phyloP scores from a whole-genome alignment of 2,113 vertebrate species.

The Empidonax traillii region DNA sequence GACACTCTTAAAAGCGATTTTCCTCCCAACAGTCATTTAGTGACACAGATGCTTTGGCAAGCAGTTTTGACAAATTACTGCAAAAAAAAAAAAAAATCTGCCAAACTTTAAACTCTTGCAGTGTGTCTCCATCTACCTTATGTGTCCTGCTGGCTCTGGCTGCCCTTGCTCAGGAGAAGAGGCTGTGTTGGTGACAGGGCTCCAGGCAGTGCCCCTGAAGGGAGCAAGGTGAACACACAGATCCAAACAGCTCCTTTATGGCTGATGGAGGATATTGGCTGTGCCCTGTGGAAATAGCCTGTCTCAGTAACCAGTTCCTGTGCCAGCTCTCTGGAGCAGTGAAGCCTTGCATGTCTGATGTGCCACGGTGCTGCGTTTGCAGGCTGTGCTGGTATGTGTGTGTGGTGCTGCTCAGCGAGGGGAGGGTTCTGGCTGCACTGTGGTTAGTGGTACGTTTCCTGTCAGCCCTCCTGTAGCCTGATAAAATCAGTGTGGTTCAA shows the following conservation, averaged over 20 bases:
- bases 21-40: background rate
- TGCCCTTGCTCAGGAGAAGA: background rate
- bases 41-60: background rate
- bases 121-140: background rate
- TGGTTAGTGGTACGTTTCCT: background rate
- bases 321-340: background rate
- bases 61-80: background rate
- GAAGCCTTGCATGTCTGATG: background rate
- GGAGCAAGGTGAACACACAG: background rate
- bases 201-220: background rate
- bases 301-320: background rate
- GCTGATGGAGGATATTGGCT: background rate
- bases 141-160: background rate
- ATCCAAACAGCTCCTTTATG: background rate
- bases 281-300: background rate
- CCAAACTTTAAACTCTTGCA: background rate
- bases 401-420: background rate
- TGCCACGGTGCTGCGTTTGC: background rate
- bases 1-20: background rate
- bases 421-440: background rate
- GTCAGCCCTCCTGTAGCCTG: background rate
- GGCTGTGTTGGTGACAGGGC: background rate
- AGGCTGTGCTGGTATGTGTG: background rate
- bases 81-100: background rate
- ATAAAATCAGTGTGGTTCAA: background rate